Evolutionary conservation across 2,888 invertebrate species (phyloP), one percentile per base, ranked within the genome.

Genomic region (Lasius fuliginosus): DNA sequence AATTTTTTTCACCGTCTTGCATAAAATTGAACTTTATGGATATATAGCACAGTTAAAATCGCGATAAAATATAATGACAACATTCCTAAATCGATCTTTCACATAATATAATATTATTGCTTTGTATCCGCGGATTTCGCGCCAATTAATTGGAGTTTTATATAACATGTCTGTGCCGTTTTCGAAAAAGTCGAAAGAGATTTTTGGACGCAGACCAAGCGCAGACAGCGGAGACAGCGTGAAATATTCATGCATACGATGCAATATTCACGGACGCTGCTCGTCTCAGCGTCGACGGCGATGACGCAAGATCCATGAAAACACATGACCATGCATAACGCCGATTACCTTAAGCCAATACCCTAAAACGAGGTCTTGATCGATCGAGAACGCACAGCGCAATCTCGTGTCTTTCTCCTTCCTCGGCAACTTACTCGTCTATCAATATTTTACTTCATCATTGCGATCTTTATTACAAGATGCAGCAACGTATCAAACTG

Each of bases 241-340:
- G 68, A 76, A 76, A 76, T 76, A 76, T 76, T 76, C 76, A 76
- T 76, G 76, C 76, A 76, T 36, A 67, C 18, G 76, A 53, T 76
- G 76, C 76, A 76, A 67, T 76, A 76, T 76, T 76, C 76, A 76
- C 67, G 76, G 68, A 76, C 36, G 49, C 68, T 36, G 49, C 76
- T 67, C 76, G 67, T 76, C 30, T 15, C 75, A 33, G n/a, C 49
- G 65, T 67, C 75, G 36, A 36, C 36, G 76, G 68, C 12, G 67
- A 53, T 76, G 76, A 76, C 49, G 76, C 27, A 76, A 76, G 76
- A 76, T 76, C 49, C 36, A 76, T 76, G 76, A 68, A 67, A 76
- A 76, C 36, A 67, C 68, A 79, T 73, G 79, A 79, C 74, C 58
- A 58, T 73, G 60, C 74, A 79, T 60, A 73, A 79, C 69, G 42